Base-by-base conservation (phyloP, 2,888 invertebrate genomes). In the Drosophila kambysellisi region DNA sequence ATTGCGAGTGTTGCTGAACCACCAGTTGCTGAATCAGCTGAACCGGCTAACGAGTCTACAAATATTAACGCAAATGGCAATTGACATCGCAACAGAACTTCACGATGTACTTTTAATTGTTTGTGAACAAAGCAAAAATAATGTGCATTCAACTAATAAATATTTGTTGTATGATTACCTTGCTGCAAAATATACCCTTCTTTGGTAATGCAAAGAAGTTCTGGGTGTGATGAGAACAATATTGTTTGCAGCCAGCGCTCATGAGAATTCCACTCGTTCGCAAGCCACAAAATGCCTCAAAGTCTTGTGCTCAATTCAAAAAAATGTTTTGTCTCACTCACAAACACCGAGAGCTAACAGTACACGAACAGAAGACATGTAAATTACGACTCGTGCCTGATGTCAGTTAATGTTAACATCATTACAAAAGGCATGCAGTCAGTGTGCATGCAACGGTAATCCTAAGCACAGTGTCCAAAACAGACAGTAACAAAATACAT, bases 371-470 rank as follows among this genome's bases (percentile, higher is more conserved):
- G 56, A 63, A 60, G 60, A 32, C 46, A 64, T 83, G 79, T 81
- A 69, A 83, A 78, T 82, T 75, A 73, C 67, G 64, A 56, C 78
- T 68, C 65, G 78, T 83, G 87, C 83, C 64, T 53, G 64, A 56
- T 61, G 82, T 86, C 84, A 83, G 78, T 78, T 70, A 70, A 70
- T 74, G 83, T 70, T 80, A 74, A 76, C 60, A 57, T 65, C 53
- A 54, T 66, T 58, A 75, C 56, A 60, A 74, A 53, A 52, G 59
- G 32, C 48, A 52, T 15, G 52, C n/a, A 37, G 33, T 35, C 54
- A 43, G 8, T 32, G 56, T 43, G 66, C 60, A 61, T 60, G 75
- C 66, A 84, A 84, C 82, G 73, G 82, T 82, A 76, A 79, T 53
- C 65, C 75, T 52, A 67, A 83, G 59, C 73, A 60, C 66, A 61